phyloP scores from a whole-genome alignment of 2,113 vertebrate genomes.

The Seriola rivoliana region DNA sequence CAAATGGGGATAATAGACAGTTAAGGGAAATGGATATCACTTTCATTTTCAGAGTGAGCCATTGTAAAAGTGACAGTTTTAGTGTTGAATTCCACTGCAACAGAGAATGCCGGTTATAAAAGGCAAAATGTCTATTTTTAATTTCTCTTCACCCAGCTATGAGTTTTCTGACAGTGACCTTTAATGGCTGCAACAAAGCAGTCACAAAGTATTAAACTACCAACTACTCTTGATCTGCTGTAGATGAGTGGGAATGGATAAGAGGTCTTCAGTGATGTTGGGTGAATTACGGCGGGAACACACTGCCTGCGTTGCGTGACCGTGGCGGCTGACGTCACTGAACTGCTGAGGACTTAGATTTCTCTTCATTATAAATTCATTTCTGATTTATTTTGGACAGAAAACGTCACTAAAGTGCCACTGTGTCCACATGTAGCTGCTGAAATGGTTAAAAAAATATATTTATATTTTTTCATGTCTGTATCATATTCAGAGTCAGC shows the following conservation, averaged over 20 bases:
- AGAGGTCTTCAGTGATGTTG: not conserved
- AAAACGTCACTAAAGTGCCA: too few relatives aligned
- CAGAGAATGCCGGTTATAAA: not conserved
- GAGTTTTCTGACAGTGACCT: slow-evolving; percentile 28
- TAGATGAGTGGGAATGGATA: not conserved
- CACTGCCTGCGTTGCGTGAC: too few relatives aligned
- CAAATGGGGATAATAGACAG: too few relatives aligned
- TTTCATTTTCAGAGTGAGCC: not conserved
- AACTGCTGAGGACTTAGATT: too few relatives aligned
- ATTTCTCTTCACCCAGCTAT: not conserved
- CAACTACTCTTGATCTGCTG: not conserved
- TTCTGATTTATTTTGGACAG: too few relatives aligned
- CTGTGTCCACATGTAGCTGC: too few relatives aligned
- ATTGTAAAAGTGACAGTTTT: not conserved
- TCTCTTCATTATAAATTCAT: too few relatives aligned
- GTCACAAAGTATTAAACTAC: not conserved
- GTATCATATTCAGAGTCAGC: too few relatives aligned
- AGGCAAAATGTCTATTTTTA: slow-evolving; percentile 20
- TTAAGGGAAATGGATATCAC: not conserved
- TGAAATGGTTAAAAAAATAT: too few relatives aligned
- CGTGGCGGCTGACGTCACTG: too few relatives aligned
- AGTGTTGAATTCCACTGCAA: not conserved
- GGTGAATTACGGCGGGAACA: too few relatives aligned
- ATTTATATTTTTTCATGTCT: too few relatives aligned
- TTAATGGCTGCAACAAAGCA: slow-evolving; percentile 7